Evolutionary conservation across 2,113 vertebrate species (phyloP), one percentile per base, ranked within the genome.

Genomic region (Ochotona curzoniae): DNA sequence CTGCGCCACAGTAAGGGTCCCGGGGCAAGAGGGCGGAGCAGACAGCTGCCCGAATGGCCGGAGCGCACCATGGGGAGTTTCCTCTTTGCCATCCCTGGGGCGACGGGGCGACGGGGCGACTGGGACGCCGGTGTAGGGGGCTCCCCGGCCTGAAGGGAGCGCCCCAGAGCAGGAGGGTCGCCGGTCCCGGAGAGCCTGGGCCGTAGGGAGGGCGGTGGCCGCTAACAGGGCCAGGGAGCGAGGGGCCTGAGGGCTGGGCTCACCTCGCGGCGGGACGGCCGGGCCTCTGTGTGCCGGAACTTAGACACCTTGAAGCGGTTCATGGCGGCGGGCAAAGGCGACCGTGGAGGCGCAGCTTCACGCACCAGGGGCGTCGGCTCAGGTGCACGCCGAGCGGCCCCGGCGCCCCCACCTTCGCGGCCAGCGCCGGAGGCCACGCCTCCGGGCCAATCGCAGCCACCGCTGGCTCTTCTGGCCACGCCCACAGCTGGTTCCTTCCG

Each of bases 271-370:
- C 98, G 99, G 92, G 98, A 94, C 85, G 98, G 98, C 97, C 98
- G 98, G 87, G 98, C 98, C 93, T 98, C 99, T 83, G 98, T 98
- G 97, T 99, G 99, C 97, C 99, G 99, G 97, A 98, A 99, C 97
- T 99, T 99, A 89, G 99, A 99, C 47, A 98, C 98, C 98, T 97
- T 99, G 97, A 99, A 99, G 75, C 99, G 99, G 96, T 98, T 99
- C 99, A 99, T 99, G 97, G 87, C 87, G 78, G 76, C 38, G 3
- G 30, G 54, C 54, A 18, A 18, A 4, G 12, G 54, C 13, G 35
- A 87, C 86, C 2, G 26, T 30, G 0, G 81, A 7, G 89, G 83
- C 51, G 11, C 64, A 51, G 66, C 73, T 80, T 69, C 12, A 17
- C 32, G 3, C 32, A 81, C 38, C 83, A 28, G n/a, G 51, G 28